These are phyloP conservation scores for Hydrochoerus hydrochaeris DNA, from an alignment of 2,113 vertebrate genomes.

Conservation along the genomic window DNA sequence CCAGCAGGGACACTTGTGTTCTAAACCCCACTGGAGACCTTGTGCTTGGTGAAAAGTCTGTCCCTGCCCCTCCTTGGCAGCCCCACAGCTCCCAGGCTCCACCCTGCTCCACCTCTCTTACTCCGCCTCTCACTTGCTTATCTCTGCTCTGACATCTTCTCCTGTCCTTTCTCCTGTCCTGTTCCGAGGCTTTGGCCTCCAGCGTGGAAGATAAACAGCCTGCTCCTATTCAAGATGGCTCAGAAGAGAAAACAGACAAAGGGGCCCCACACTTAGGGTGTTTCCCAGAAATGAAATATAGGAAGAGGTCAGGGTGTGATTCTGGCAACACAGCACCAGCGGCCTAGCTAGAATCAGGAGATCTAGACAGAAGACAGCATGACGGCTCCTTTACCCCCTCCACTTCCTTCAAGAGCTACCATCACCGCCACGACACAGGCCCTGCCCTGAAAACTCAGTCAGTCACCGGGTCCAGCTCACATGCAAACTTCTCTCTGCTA, in stretches of 20 bases:
- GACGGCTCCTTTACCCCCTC: not conserved
- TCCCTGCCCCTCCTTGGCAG: not conserved
- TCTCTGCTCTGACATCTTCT: constrained; percentile 16
- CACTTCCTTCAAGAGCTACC: not conserved
- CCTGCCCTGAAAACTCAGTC: not conserved
- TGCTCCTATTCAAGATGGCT: not conserved
- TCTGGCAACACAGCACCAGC: not conserved
- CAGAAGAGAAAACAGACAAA: not conserved
- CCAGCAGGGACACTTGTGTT: not conserved
- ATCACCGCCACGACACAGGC: not conserved
- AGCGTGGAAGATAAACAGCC: not conserved
- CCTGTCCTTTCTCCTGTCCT: too few relatives aligned
- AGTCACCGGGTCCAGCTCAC: not conserved
- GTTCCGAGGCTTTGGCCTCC: not conserved
- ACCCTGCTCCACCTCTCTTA: not conserved
- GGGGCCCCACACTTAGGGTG: not conserved
- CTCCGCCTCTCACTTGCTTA: not conserved
- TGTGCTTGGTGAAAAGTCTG: not conserved
- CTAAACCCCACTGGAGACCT: not conserved
- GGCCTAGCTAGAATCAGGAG: not conserved
- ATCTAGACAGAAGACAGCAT: not conserved
- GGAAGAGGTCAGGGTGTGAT: not conserved
- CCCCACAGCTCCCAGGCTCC: not conserved
- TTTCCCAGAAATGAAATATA: not conserved
- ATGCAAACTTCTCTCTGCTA: not conserved